A percentile compares a stretch with the other conserved stretches of the same genome.
Evolutionary conservation across 2,797 vertebrate genomes (phyloP).

Genomic region (Phoxinus dragarum): DNA sequence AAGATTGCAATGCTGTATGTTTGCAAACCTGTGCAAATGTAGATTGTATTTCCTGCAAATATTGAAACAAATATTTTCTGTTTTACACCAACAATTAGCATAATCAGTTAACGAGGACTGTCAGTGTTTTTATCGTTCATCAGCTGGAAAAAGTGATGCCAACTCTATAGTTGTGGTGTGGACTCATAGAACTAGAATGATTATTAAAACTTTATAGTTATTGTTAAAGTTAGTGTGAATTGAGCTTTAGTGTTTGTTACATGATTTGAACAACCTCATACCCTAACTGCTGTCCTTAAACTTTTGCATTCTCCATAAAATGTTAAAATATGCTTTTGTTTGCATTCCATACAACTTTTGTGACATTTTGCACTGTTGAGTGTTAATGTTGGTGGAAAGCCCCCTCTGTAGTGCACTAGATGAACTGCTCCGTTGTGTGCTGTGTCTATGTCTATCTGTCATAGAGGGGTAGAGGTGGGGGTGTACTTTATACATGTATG

Average conservation of each 20-base stretch:
- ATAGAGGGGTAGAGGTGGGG: background rate
- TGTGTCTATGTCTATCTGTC: no score
- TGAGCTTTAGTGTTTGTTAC: background rate
- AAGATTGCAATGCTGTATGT: background rate
- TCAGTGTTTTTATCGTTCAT: no score
- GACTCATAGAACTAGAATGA: background rate
- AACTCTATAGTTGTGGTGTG: background rate
- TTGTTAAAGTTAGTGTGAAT: background rate
- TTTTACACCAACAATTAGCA: background rate
- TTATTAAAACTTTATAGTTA: background rate
- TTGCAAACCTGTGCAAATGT: background rate
- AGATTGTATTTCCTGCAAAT: background rate
- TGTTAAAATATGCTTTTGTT: background rate
- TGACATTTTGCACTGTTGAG: background rate
- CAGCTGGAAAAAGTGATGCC: no score
- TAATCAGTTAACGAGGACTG: no score
- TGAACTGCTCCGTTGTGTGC: background rate
- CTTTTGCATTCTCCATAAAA: background rate
- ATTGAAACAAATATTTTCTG: background rate
- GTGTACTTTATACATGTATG: background rate
- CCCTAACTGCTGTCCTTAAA: background rate
- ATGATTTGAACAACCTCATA: background rate
- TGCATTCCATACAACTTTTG: background rate
- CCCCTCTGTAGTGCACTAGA: constrained; percentile 41
- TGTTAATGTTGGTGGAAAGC: constrained; percentile 27